phyloP scores from a whole-genome alignment of 53 echinoderm and acorn worm genomes.

The Echinometra lucunter region DNA sequence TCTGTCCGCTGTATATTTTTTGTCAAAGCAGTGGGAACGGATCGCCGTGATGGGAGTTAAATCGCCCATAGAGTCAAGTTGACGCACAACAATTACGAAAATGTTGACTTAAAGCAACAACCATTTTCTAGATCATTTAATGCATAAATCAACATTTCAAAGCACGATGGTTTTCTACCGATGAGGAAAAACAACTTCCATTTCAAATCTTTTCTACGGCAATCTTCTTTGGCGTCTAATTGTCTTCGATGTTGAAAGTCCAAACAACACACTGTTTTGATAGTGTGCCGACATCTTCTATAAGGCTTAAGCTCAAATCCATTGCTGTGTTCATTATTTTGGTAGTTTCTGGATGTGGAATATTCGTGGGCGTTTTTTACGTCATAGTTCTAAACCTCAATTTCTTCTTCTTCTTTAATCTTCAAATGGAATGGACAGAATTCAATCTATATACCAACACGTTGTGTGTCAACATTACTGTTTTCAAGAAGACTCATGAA shows the following conservation, averaged over 20 bases:
- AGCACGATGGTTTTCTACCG: background rate
- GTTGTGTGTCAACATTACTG: too few relatives aligned
- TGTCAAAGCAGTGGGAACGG: background rate
- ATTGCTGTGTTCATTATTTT: background rate
- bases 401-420: too few relatives aligned
- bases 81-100: background rate
- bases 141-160: constrained; percentile 32
- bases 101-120: background rate
- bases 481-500: too few relatives aligned
- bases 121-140: constrained; percentile 4
- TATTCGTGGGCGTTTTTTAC: too few relatives aligned
- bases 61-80: background rate
- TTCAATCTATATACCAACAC: too few relatives aligned
- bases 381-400: too few relatives aligned
- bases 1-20: background rate
- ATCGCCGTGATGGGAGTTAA: background rate
- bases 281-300: background rate
- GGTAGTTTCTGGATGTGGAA: background rate
- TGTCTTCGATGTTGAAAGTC: background rate
- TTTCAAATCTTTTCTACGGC: background rate
- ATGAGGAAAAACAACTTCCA: background rate
- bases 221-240: background rate
- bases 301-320: background rate
- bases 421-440: too few relatives aligned
- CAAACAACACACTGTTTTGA: constrained; percentile 3